phyloP scores from a whole-genome alignment of 2,888 invertebrate species.

The Polietes domitor region DNA sequence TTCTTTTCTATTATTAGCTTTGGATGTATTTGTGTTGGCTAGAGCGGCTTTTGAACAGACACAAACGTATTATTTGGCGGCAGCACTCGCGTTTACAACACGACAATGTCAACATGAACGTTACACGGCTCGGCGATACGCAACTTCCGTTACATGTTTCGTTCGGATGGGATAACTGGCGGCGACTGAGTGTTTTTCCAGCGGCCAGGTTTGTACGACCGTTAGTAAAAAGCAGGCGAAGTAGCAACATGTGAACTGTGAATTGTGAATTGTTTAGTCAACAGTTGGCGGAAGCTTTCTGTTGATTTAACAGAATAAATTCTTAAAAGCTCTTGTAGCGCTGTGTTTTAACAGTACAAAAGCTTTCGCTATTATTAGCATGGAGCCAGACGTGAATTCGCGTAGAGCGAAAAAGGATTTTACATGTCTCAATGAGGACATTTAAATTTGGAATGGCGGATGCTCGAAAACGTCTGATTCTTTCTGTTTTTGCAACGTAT shows the following conservation, averaged over 20 bases:
- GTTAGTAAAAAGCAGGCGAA: slow-evolving; percentile 26
- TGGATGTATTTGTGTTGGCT: background rate
- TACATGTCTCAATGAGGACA: too few relatives aligned
- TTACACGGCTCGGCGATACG: slow-evolving; percentile 47
- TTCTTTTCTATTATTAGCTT: background rate
- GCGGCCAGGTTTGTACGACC: slow-evolving; percentile 17
- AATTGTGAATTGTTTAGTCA: slow-evolving; percentile 27
- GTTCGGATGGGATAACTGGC: slow-evolving; percentile 45
- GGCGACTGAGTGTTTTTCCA: slow-evolving; percentile 53
- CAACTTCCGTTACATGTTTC: slow-evolving; percentile 53
- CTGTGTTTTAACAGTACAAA: background rate
- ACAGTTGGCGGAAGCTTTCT: slow-evolving; percentile 46
- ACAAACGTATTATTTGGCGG: background rate
- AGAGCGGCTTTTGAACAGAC: background rate
- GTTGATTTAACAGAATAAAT: background rate
- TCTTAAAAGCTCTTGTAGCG: background rate
- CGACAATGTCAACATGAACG: background rate
- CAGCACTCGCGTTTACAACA: background rate
- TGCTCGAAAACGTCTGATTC: too few relatives aligned
- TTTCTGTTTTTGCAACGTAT: too few relatives aligned
- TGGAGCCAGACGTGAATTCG: too few relatives aligned
- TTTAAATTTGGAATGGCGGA: too few relatives aligned
- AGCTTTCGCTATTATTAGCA: background rate
- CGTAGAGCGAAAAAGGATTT: too few relatives aligned
- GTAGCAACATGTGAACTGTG: slow-evolving; percentile 49